Evolutionary conservation across 1,140 invertebrate genomes (phyloP).

Genomic region (Aphaenogaster ashmeadi): DNA sequence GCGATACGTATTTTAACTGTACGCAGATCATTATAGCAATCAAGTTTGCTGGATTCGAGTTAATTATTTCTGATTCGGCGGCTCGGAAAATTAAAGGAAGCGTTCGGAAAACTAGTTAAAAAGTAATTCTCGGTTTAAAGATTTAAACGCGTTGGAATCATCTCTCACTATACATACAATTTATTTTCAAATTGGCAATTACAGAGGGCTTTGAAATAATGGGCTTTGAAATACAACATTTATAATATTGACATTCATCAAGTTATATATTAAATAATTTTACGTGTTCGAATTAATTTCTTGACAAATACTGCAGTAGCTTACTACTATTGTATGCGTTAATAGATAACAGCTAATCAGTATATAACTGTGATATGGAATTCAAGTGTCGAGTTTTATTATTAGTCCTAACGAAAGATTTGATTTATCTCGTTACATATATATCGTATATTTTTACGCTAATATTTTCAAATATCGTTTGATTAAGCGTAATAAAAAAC

Average conservation of each 20-base stretch:
- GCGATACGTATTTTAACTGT: constrained; percentile 10
- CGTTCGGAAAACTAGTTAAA: background rate
- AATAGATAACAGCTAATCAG: background rate
- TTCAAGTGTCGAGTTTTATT: background rate
- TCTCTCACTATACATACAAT: background rate
- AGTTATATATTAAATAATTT: background rate
- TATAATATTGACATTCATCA: background rate
- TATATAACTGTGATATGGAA: background rate
- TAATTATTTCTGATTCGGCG: constrained; percentile 40
- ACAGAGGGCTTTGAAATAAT: background rate
- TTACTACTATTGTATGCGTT: background rate
- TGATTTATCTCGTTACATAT: background rate
- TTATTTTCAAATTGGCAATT: constrained; percentile 22
- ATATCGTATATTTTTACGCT: background rate
- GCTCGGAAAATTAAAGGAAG: constrained; percentile 28
- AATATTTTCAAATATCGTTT: background rate
- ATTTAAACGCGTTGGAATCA: constrained; percentile 12
- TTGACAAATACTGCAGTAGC: background rate
- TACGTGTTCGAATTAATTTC: background rate
- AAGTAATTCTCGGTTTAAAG: background rate
- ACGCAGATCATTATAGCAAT: constrained; percentile 6
- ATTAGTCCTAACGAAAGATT: background rate
- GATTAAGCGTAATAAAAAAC: background rate
- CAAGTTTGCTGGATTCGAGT: background rate
- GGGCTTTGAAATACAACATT: constrained; percentile 15